Conservation (phyloP, 2,113 vertebrate genomes). For the Cynocephalus volans region DNA sequence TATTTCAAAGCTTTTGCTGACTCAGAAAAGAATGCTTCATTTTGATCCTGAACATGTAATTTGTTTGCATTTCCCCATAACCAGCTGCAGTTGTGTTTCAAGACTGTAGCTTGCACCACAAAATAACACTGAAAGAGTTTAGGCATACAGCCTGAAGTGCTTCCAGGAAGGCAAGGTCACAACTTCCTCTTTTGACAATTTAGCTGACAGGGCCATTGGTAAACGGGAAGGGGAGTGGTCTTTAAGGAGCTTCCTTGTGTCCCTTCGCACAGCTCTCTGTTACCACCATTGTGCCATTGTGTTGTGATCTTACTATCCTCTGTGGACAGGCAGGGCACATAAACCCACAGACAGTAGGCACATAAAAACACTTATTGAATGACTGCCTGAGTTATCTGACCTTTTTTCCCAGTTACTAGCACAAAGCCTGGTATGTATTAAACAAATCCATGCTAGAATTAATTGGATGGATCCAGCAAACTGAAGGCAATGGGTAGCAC, state of each 20-base stretch:
- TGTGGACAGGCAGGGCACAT: background rate
- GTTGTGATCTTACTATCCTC: background rate
- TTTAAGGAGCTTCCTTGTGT: background rate
- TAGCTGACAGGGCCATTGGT: conserved; percentile 69
- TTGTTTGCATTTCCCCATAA: conserved; percentile 75
- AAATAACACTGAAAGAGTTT: conserved; percentile 56
- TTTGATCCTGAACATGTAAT: conserved; percentile 63
- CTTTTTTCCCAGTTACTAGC: fast-evolving
- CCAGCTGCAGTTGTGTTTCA: conserved; percentile 61
- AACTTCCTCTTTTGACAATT: conserved; percentile 76
- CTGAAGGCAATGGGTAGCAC: background rate
- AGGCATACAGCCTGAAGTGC: conserved; percentile 12
- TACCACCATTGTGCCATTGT: background rate
- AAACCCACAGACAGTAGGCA: background rate
- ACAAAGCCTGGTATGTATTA: background rate
- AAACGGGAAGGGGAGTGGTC: conserved; percentile 68
- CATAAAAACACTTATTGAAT: background rate
- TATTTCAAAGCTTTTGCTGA: conserved; percentile 71
- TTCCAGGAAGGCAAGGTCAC: conserved; percentile 72
- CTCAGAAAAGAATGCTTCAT: conserved; percentile 70
- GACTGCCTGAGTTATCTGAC: fast-evolving
- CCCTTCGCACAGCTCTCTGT: background rate
- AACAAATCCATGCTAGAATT: background rate
- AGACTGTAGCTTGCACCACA: conserved; percentile 62
- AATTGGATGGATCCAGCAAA: background rate